A percentile compares a stretch with the other conserved stretches of the same genome.
Evolutionary conservation across 2,113 vertebrate species (phyloP).

Genomic region (Grammomys dolichurus): DNA sequence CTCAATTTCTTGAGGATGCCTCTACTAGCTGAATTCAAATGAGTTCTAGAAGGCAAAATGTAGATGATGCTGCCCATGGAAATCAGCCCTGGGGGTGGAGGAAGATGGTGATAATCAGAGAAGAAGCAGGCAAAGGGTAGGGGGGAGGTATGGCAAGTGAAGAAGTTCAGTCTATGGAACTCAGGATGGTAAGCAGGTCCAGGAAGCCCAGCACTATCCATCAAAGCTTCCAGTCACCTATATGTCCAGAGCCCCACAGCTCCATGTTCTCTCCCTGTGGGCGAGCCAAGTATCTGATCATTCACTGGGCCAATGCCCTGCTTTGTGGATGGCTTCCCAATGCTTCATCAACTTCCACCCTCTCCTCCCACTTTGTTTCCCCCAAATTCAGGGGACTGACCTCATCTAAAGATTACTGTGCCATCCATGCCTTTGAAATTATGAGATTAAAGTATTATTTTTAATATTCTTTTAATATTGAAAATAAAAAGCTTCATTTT

Average conservation of each 20-base stretch:
- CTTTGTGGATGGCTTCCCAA: neutral
- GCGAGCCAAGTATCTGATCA: neutral
- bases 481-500: neutral
- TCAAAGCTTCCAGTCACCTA: neutral
- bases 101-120: neutral
- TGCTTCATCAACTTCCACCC: neutral
- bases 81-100: neutral
- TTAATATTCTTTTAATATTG: neutral
- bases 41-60: too few species aligned
- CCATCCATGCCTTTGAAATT: neutral
- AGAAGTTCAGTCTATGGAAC: neutral
- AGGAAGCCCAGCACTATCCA: neutral
- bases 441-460: neutral
- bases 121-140: neutral
- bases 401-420: neutral
- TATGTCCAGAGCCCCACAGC: accelerated
- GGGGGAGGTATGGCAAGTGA: neutral
- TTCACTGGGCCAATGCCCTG: neutral
- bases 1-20: too few species aligned
- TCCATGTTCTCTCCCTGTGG: neutral
- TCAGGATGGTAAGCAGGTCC: neutral
- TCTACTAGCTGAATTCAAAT: neutral
- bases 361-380: neutral
- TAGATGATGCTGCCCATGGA: neutral
- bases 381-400: neutral